Base-by-base conservation (phyloP, 2,888 invertebrate genomes). In the Cephus runcator region DNA sequence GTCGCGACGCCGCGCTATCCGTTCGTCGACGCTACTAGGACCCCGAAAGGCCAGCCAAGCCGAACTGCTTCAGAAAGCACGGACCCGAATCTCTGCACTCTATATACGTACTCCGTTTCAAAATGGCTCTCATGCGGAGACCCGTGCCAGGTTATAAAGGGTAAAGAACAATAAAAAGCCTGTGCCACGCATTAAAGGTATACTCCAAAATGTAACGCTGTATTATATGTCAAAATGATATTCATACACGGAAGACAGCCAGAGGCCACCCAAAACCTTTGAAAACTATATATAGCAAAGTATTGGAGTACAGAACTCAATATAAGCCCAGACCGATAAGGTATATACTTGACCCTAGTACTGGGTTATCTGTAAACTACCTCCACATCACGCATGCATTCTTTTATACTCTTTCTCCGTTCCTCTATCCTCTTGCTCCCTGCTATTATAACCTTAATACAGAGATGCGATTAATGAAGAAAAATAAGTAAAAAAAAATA, bases 1-100 rank as follows among this genome's bases (percentile, higher is more conserved):
- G 83, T 69, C 71, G 77, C 69, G 79, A 81, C 73, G 79, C 82
- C 80, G 74, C 23, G 74, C 56, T 23, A 56, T 56, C 40, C 40
- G 23, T 40, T 40, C 23, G 56, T 15, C 56, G 56, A 56, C 56
- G 56, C 56, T 56, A 9, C 56, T 56, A 56, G 56, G 56, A 56
- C 56, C 56, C 56, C 56, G 56, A 56, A 56, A 56, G 56, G 56
- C 56, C 6, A 56, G 56, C 23, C 56, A 56, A 56, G 56, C 56
- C 56, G 23, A 56, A 56, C 56, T 23, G 23, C 56, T 56, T 56
- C 23, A 56, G 56, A 56, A 56, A 23, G 9, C 56, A 23, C 56
- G 56, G 56, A 56, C 56, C 56, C 56, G 56, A 56, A 56, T 56
- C 56, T 56, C 9, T 56, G 23, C 23, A 56, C 23, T 56, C 23